phyloP scores from a whole-genome alignment of 2,113 vertebrate species.

The Machaerirhynchus nigripectus region DNA sequence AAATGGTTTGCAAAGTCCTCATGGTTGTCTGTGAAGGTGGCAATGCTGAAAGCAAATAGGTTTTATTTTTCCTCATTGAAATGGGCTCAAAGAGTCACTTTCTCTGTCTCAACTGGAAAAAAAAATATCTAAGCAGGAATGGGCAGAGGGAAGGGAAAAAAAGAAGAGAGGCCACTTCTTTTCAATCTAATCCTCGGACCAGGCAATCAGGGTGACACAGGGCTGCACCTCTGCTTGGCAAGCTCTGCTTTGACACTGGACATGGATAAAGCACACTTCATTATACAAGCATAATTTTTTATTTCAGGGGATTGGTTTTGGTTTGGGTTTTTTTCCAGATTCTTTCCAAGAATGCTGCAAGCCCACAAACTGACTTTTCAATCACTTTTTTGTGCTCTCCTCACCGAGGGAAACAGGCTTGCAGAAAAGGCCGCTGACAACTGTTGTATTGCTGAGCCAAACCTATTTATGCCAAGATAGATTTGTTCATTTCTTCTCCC shows the following conservation, averaged over 20 bases:
- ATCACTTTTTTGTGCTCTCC: background rate
- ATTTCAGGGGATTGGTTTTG: background rate
- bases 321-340: background rate
- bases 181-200: background rate
- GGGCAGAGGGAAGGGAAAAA: background rate
- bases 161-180: background rate
- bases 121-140: background rate
- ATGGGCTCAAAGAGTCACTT: background rate
- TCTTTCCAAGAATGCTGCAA: constrained; percentile 22
- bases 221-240: background rate
- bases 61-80: background rate
- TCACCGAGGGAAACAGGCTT: background rate
- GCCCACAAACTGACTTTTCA: background rate
- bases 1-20: background rate
- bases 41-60: background rate
- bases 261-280: background rate
- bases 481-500: background rate
- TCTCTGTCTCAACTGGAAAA: background rate
- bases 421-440: constrained; percentile 1
- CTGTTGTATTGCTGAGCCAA: background rate
- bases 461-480: background rate
- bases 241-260: background rate
- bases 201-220: background rate
- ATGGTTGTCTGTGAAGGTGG: background rate
- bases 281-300: background rate